Evolutionary conservation across 2,113 vertebrate species (phyloP), one percentile per base, ranked within the genome.

Genomic region (Leptocoma aspasia): DNA sequence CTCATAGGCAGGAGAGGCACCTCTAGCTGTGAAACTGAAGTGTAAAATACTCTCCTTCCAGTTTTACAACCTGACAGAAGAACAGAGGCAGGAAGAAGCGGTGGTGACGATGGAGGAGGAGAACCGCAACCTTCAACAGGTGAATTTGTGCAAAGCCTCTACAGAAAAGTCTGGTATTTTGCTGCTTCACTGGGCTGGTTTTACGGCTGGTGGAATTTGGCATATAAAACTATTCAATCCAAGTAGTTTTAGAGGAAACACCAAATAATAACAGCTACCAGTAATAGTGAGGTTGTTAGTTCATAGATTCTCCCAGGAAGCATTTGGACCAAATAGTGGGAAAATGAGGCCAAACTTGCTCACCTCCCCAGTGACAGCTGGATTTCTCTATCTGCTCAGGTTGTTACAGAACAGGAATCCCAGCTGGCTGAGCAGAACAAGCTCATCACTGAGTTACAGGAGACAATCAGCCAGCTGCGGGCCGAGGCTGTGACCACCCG

Each of bases 41-140:
- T 2, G 7, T 20, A 10, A 45, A 35, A 6, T 39, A 2, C 35
- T 94, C 45, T 66, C 53, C 57, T 75, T 92, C 31, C 92, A 98
- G 98, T 97, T 98, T 91, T 97, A 73, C 94, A 96, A 59, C 28
- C 84, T 98, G 84, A 96, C 85, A 41, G 97, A 98, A 33, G 97
- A 96, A 15, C 56, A 66, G 90, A 97, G 97, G 41, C 92, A 90
- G 0, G 72, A 82, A 23, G 96, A 97, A 82, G 37, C 4, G 1
- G 88, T 82, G 65, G 88, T 33, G 3, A 37, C 66, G 11, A 82
- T 93, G 0, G 92, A 97, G 82, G 85, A 87, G 60, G 96, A 98
- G 45, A 98, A 98, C 72, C 15, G 30, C 10, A 54, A 39, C 3
- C 97, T 98, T 21, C 78, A 22, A 11, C 93, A 98, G 98, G 98